Percentiles rank a stretch among this genome's conserved stretches.
Evolutionary conservation across 2,888 invertebrate species (phyloP).

Genomic region (Nomada fabriciana): DNA sequence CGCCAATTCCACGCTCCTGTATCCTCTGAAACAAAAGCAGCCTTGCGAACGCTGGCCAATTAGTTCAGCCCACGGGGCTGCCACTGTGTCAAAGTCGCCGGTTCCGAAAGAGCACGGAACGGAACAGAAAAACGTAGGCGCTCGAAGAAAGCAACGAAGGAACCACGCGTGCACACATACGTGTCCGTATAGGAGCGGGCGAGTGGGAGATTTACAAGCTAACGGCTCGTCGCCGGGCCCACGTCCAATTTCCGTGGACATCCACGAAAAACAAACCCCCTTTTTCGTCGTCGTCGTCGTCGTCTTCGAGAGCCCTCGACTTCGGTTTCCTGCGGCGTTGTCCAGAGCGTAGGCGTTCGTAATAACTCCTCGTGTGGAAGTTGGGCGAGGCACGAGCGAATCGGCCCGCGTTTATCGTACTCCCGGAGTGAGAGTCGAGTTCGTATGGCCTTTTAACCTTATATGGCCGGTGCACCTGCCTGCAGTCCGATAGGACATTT

Average conservation of each 20-base stretch:
- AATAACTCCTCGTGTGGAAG: constrained; percentile 77
- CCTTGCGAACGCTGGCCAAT: constrained; percentile 21
- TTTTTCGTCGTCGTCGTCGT: constrained; percentile 48
- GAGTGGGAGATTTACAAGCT: constrained; percentile 65
- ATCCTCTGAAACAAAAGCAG: constrained; percentile 11
- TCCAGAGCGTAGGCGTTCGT: constrained; percentile 76
- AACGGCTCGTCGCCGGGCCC: constrained; percentile 62
- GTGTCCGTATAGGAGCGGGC: constrained; percentile 1
- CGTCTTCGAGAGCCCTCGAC: constrained; percentile 54
- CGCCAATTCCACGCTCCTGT: constrained; percentile 6
- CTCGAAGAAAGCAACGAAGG: constrained; percentile 10
- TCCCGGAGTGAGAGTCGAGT: constrained; percentile 71
- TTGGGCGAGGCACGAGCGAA: constrained; percentile 75
- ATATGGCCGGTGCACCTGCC: constrained; percentile 80
- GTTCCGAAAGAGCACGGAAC: background rate
- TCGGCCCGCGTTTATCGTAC: constrained; percentile 74
- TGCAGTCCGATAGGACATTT: constrained; percentile 74
- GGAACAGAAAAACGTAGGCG: constrained; percentile 31
- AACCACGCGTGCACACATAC: constrained; percentile 7
- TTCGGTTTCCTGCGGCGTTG: constrained; percentile 72
- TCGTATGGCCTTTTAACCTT: constrained; percentile 81
- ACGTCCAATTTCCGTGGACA: constrained; percentile 77
- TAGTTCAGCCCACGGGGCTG: constrained; percentile 33
- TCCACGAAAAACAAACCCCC: constrained; percentile 73
- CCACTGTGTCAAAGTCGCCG: constrained; percentile 31